Evolutionary conservation across 2,888 invertebrate genomes (phyloP).

Genomic region (Metopia argyrocephala): DNA sequence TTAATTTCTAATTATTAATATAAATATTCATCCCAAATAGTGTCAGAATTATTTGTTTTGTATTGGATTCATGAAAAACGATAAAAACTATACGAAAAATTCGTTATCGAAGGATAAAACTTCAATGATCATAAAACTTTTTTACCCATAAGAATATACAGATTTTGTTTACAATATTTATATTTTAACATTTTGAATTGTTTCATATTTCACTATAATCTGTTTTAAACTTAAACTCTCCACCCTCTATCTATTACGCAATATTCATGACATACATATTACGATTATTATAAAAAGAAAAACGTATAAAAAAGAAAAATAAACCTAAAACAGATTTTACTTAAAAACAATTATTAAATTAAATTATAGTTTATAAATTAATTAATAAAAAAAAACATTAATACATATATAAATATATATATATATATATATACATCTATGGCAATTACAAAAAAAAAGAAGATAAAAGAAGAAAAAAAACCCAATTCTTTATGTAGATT

Average conservation of each 20-base stretch:
- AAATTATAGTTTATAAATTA: conserved; percentile 52
- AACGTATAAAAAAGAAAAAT: conserved; percentile 1
- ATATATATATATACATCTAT: conserved; percentile 39
- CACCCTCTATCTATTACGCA: not conserved
- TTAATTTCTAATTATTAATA: no score
- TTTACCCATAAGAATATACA: not conserved
- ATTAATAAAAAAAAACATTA: conserved; percentile 11
- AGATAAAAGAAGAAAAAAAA: not conserved
- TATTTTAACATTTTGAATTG: not conserved
- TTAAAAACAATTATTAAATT: conserved; percentile 29
- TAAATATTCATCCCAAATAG: conserved; percentile 29
- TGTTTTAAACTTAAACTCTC: conserved; percentile 3
- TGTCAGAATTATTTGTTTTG: conserved; percentile 31
- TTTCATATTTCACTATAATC: conserved; percentile 3
- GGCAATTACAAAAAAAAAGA: conserved; percentile 42
- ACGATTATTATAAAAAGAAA: conserved; percentile 11
- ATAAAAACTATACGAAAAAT: conserved; percentile 1
- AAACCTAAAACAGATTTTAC: conserved; percentile 28
- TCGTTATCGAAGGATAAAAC: conserved; percentile 21
- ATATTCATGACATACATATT: conserved; percentile 39
- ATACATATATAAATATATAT: conserved; percentile 21
- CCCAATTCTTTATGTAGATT: conserved; percentile 53
- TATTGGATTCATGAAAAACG: not conserved
- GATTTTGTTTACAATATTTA: not conserved
- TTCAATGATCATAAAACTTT: conserved; percentile 17